Evolutionary conservation across 2,888 invertebrate genomes (phyloP), one percentile per base, ranked within the genome.

Genomic region (Amphimallon solstitiale): DNA sequence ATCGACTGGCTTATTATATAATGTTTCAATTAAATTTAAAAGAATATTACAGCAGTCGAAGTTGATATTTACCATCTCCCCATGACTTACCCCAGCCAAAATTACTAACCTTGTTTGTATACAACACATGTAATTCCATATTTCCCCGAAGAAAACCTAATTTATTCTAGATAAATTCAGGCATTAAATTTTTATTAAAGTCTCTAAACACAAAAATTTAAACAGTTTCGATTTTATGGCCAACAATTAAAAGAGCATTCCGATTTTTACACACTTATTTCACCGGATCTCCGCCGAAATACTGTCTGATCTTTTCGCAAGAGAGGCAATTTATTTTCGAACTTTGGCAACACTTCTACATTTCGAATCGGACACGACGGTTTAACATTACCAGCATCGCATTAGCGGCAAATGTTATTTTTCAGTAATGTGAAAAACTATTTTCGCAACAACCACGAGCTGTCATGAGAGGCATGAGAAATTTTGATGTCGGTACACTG

Each of bases 261-360:
- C 4, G 14, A 40, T 37, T 61, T n/a, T 65, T 52, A 29, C 65
- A 43, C 64, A 48, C 38, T 62, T 46, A 61, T 23, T 38, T 45
- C 56, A 48, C 43, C 35, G 60, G 43, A 21, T 48, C 59, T 29
- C 65, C 48, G 59, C 38, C 49, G 51, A 37, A 45, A 21, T 40
- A 65, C 65, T 65, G 65, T 45, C 38, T 51, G 46, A 60, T 29
- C 12, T 7, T 17, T 51, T 65, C 43, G 60, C 65, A 61, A 60
- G 48, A 60, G 52, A 43, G 49, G 21, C 65, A 51, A 65, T 61
- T 65, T 65, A 65, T 65, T 65, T 65, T 65, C 60, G 65, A 60
- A 65, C 60, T 65, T 65, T 65, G 65, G 65, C 65, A 65, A 48
- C 10, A 51, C 23, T 60, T 51, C n/a, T 65, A 61, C 9, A 29